Conservation (phyloP, 2,888 invertebrate genomes). For the Caenorhabditis sp. region DNA sequence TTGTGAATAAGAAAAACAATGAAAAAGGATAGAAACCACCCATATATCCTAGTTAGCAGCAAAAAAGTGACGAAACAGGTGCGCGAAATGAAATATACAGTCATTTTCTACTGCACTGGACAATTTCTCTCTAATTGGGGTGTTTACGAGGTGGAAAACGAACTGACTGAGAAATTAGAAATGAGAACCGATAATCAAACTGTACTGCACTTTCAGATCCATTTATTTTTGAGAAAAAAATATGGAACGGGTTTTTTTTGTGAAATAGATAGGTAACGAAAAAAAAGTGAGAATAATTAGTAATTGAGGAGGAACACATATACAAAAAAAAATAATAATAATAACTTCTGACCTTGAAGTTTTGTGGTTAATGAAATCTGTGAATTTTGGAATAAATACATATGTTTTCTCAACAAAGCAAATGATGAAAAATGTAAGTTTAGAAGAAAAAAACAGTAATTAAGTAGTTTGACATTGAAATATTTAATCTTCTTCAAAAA, state of each 20-base stretch:
- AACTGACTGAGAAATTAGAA: no score
- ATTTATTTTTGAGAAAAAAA: no score
- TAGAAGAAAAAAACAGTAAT: no score
- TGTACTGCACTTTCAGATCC: neutral
- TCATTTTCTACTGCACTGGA: neutral
- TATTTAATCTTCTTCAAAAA: no score
- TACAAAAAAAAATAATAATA: neutral
- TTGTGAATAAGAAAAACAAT: neutral
- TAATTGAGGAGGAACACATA: neutral
- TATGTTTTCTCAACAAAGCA: no score
- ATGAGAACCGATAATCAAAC: neutral
- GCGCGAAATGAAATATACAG: neutral
- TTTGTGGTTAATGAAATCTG: neutral
- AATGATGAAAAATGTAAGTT: no score
- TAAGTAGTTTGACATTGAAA: no score
- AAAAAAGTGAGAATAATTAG: neutral
- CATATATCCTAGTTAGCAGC: neutral
- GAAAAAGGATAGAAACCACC: neutral
- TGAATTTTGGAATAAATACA: no score
- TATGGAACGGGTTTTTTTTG: no score
- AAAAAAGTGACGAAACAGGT: constrained; percentile 1
- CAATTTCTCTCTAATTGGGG: neutral
- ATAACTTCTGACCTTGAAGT: neutral
- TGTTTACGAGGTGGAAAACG: neutral
- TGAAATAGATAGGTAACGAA: no score